Percentiles rank a stretch among this genome's conserved stretches.
phyloP scores from a whole-genome alignment of 2,113 vertebrate species.

The Eulemur macaco region DNA sequence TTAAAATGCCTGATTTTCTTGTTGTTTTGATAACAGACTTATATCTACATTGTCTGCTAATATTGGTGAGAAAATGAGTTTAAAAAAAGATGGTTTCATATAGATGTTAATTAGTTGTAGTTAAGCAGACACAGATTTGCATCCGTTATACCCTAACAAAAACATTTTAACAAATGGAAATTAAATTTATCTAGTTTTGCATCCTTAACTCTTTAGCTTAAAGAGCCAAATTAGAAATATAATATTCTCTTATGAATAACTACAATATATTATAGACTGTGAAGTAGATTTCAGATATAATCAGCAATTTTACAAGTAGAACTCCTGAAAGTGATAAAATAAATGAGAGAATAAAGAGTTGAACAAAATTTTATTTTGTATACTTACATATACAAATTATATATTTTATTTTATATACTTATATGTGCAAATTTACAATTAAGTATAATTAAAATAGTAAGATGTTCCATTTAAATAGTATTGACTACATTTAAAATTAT shows the following conservation, averaged over 20 bases:
- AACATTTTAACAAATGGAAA: neutral
- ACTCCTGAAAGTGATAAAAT: neutral
- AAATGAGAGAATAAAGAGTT: neutral
- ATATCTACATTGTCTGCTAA: neutral
- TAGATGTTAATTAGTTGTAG: neutral
- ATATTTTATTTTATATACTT: neutral
- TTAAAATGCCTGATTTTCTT: conserved; percentile 34
- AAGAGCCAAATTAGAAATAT: neutral
- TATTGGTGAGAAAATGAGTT: neutral
- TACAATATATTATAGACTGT: neutral
- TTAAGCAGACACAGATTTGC: neutral
- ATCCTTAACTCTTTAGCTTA: neutral
- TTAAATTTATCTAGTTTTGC: neutral
- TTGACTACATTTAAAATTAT: neutral
- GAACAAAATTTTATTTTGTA: neutral
- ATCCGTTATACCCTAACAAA: neutral
- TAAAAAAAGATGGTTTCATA: neutral
- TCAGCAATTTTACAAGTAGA: neutral
- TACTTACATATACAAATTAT: neutral
- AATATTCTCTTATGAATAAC: neutral
- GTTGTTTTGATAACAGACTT: neutral
- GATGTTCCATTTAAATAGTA: neutral
- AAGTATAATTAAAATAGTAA: neutral
- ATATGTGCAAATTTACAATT: neutral
- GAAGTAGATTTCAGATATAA: neutral